These are phyloP conservation scores for Ecdyonurus torrentis DNA, from an alignment of 2,888 invertebrate species.

Conservation along the genomic window DNA sequence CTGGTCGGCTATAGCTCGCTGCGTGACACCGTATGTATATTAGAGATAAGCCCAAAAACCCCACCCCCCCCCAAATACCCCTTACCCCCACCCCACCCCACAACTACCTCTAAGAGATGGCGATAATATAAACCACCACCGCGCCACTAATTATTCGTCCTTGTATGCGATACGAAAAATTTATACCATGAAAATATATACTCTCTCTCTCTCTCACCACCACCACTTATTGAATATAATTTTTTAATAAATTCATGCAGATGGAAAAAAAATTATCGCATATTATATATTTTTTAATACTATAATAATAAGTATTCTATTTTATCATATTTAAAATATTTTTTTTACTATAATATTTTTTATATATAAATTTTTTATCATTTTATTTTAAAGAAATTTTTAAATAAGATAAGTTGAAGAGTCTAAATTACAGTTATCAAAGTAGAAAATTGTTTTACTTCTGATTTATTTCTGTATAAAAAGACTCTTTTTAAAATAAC, in stretches of 20 bases:
- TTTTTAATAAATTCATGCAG: too few species aligned
- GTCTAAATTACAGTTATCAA: background rate
- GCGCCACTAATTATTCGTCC: slow-evolving; percentile 1
- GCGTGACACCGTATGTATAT: slow-evolving; percentile 2
- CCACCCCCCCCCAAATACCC: background rate
- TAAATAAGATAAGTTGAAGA: background rate
- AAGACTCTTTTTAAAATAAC: too few species aligned
- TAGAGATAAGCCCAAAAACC: slow-evolving; percentile 1
- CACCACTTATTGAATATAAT: too few species aligned
- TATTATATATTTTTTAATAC: too few species aligned
- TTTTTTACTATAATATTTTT: background rate
- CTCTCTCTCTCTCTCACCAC: too few species aligned
- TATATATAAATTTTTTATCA: background rate
- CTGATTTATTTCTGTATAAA: too few species aligned
- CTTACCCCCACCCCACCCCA: background rate
- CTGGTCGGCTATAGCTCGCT: background rate
- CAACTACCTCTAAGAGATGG: background rate
- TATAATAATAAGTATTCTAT: too few species aligned
- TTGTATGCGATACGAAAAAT: background rate
- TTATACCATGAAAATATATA: background rate
- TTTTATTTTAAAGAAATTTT: too few species aligned
- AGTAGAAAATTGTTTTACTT: background rate
- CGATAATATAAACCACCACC: background rate
- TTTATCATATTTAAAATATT: background rate
- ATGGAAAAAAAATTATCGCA: too few species aligned